phyloP scores from a whole-genome alignment of 2,888 invertebrate genomes.

The Odontocolon sp. region DNA sequence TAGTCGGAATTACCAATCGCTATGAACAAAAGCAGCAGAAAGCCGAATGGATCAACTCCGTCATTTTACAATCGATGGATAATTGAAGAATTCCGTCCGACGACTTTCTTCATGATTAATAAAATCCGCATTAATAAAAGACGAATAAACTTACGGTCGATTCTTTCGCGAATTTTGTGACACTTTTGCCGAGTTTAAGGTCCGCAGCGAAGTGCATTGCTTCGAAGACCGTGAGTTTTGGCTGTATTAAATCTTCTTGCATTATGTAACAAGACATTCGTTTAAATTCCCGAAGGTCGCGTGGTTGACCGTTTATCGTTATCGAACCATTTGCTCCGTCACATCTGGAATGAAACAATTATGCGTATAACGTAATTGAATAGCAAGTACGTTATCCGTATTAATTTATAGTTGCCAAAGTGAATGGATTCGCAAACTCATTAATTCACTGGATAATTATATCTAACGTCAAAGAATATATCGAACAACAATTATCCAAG shows the following conservation, averaged over 20 bases:
- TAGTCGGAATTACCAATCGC: no score
- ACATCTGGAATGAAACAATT: constrained; percentile 82
- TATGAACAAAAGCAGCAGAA: no score
- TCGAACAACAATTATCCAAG: no score
- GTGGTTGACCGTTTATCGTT: constrained; percentile 88
- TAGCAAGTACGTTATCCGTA: no score
- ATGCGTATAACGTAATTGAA: background rate
- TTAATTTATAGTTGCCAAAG: no score
- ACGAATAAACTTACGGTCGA: constrained; percentile 84
- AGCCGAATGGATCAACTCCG: no score
- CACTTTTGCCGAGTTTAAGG: constrained; percentile 89
- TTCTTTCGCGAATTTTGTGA: constrained; percentile 85
- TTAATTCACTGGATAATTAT: no score
- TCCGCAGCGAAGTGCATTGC: constrained; percentile 95
- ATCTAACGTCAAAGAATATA: no score
- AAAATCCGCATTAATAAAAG: no score
- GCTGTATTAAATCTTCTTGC: constrained; percentile 95
- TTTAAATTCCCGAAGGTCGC: constrained; percentile 90
- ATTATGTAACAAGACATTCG: constrained; percentile 97
- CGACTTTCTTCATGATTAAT: no score
- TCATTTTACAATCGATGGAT: background rate
- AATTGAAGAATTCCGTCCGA: background rate
- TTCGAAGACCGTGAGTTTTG: constrained; percentile 93
- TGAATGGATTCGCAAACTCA: no score
- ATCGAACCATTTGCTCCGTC: constrained; percentile 88